Conservation (phyloP, 1,140 invertebrate genomes). For the Rhysida immarginata region DNA sequence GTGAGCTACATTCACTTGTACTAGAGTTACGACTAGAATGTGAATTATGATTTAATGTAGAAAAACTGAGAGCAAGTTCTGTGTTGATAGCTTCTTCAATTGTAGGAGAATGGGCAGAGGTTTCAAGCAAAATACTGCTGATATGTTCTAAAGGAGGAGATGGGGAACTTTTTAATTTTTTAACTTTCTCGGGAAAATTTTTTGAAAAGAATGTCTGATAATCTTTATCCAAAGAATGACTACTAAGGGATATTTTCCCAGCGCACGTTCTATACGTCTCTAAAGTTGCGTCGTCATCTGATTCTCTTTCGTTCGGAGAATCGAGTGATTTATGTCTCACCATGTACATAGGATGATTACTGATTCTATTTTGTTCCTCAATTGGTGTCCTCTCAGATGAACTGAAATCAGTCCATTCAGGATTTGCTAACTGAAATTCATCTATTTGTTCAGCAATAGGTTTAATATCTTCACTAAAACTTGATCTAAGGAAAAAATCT, state of each 20-base stretch:
- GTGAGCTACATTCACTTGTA: conserved; percentile 1
- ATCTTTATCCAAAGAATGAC: background rate
- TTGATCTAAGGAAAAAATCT: conserved; percentile 13
- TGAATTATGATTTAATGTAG: background rate
- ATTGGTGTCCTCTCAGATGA: background rate
- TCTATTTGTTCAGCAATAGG: conserved; percentile 68
- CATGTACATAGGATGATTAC: conserved; percentile 7
- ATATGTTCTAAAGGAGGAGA: background rate
- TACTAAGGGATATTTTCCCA: background rate
- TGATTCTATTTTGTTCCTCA: background rate
- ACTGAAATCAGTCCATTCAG: background rate
- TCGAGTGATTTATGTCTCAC: conserved; percentile 17
- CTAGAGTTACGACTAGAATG: conserved; percentile 6
- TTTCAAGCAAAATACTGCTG: background rate
- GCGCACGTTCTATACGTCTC: background rate
- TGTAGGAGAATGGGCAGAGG: background rate
- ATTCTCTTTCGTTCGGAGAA: conserved; percentile 5
- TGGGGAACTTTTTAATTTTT: background rate
- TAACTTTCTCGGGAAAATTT: background rate
- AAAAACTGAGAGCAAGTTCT: background rate
- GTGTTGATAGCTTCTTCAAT: background rate
- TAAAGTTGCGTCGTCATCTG: background rate
- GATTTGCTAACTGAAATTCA: conserved; percentile 42
- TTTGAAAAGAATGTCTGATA: background rate
- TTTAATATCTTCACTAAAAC: conserved; percentile 53